Base-by-base conservation (phyloP, 2,113 vertebrate genomes). In the Bubo bubo region DNA sequence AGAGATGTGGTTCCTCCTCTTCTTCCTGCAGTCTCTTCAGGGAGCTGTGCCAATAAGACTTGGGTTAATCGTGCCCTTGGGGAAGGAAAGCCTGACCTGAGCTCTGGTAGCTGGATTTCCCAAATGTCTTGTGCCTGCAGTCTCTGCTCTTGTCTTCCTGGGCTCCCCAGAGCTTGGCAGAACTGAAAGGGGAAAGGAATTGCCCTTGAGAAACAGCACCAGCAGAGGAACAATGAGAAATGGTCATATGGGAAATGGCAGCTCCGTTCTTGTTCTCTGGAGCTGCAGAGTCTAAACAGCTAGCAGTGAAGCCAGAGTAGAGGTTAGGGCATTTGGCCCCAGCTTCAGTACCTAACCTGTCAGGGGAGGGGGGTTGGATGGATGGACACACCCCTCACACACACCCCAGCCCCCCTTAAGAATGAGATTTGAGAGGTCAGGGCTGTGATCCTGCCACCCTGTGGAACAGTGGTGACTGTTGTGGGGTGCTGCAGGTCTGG, bases 381-480 rank as follows among this genome's bases (percentile, higher is more conserved):
- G 18, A 21, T 47, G 45, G 45, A 47, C 19, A 21, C 45, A 47
- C 45, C 43, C 39, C 43, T 16, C 43, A 43, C 43, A 45, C 43
- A 45, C 43, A 17, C 45, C 45, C 45, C 45, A 19, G 18, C 45
- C 20, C 45, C 20, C 18, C 23, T 53, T 43, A 11, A 9, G 43
- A 66, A 14, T 16, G 50, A 50, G n/a, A 5, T 12, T 8, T 4
- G 34, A 27, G 55, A 37, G 45, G 41, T 39, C 23, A 35, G 62
- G 58, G 45, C 63, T 68, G 58, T 47, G 68, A 16, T 32, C 39
- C 56, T 55, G 55, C 21, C 24, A 7, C 21, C 20, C 28, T 14
- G 18, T 4, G 45, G 28, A 16, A 37, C 34, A 50, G 50, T 1
- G 11, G 19, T 3, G 26, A 18, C 7, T 11, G 27, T 0, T 60